Percentiles rank a stretch among this genome's conserved stretches.
Conservation (phyloP, 2,888 invertebrate genomes). For the Nomada lathburiana region DNA sequence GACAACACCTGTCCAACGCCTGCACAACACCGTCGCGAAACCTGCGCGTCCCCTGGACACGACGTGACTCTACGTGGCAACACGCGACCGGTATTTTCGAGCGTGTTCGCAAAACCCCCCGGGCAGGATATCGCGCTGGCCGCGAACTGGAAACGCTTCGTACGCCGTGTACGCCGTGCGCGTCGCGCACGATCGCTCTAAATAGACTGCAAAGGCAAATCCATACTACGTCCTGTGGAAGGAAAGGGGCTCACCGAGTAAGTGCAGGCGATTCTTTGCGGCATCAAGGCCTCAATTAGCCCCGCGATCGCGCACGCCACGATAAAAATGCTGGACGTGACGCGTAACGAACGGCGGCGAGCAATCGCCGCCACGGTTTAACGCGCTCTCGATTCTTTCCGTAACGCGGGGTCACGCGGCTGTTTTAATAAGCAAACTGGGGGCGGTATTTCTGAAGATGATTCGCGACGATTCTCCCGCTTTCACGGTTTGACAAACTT, state of each 20-base stretch:
- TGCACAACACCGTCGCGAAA: neutral
- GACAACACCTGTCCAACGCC: no score
- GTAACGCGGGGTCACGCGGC: neutral
- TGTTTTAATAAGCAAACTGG: no score
- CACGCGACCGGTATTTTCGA: neutral
- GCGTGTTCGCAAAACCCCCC: neutral
- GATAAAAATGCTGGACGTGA: constrained; percentile 27
- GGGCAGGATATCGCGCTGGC: neutral
- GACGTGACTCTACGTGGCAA: neutral
- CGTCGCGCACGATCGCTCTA: neutral
- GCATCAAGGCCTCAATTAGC: constrained; percentile 47
- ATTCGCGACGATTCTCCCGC: no score
- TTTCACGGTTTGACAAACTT: neutral
- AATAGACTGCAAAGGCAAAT: constrained; percentile 19
- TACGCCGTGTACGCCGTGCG: neutral
- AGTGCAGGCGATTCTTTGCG: constrained; percentile 20
- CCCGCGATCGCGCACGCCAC: constrained; percentile 39
- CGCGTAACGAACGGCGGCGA: constrained; percentile 33
- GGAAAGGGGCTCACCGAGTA: neutral
- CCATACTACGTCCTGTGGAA: neutral
- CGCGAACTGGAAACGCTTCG: neutral
- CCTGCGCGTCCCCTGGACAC: neutral
- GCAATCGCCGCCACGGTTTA: constrained; percentile 38
- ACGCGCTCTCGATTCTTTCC: neutral
- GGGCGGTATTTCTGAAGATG: no score